Evolutionary conservation across 2,113 vertebrate species (phyloP).

Genomic region (Centropristis striata): DNA sequence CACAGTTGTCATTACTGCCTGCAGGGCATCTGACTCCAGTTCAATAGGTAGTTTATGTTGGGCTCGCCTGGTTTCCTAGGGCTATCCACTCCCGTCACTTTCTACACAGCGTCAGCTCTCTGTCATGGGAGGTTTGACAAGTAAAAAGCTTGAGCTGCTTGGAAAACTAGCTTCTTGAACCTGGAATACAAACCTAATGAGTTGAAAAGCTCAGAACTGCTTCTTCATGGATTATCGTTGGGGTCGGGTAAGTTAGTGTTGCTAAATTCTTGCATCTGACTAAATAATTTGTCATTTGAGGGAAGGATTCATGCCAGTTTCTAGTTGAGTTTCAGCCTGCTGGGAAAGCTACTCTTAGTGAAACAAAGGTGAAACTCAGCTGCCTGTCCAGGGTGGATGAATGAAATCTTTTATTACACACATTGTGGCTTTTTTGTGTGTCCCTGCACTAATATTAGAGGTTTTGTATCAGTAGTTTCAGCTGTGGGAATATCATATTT

Average conservation of each 20-base stretch:
- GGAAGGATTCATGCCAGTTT: neutral
- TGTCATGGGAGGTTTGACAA: neutral
- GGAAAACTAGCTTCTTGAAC: neutral
- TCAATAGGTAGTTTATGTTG: conserved; percentile 47
- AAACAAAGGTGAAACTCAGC: conserved; percentile 3
- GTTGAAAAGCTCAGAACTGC: neutral
- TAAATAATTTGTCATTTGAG: neutral
- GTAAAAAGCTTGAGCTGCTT: neutral
- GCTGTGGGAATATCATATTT: neutral
- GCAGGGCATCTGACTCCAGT: conserved; percentile 38
- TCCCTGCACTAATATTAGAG: too few species aligned
- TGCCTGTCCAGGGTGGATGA: neutral
- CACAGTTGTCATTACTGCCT: conserved; percentile 64
- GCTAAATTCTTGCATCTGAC: neutral
- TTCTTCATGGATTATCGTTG: conserved; percentile 8
- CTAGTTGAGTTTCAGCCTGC: neutral
- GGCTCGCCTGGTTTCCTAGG: conserved; percentile 18
- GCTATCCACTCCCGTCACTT: neutral
- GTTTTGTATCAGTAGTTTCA: neutral
- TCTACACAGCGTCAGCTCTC: neutral
- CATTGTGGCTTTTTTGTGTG: neutral
- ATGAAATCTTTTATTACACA: neutral
- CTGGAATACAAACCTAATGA: conserved; percentile 27
- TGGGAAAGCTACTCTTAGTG: neutral
- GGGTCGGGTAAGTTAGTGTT: conserved; percentile 42